phyloP scores from a whole-genome alignment of 1,140 invertebrate species.

The Drosophila sp. region DNA sequence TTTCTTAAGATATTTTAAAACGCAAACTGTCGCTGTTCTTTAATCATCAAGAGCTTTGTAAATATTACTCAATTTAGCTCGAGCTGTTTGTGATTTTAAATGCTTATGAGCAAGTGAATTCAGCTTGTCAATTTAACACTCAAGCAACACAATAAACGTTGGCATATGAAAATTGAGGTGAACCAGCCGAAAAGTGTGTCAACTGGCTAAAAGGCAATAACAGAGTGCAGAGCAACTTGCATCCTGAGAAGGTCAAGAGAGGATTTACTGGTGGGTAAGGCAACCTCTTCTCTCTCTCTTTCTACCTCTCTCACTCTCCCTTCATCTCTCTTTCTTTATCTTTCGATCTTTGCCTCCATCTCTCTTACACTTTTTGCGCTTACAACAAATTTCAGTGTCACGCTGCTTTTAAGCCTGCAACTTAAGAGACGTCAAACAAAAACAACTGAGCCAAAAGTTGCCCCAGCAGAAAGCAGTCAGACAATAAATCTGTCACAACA shows the following conservation, averaged over 20 bases:
- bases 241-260: constrained; percentile 62
- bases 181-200: constrained; percentile 58
- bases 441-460: constrained; percentile 38
- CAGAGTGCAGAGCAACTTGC: constrained; percentile 19
- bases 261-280: constrained; percentile 28
- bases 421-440: constrained; percentile 42
- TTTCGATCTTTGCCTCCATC: constrained; percentile 8
- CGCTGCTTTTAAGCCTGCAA: constrained; percentile 43
- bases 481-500: constrained; percentile 59
- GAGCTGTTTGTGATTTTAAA: constrained; percentile 5
- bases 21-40: too few relatives aligned
- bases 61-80: neutral
- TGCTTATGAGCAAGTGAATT: neutral
- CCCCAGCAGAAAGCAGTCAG: constrained; percentile 24
- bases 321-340: neutral
- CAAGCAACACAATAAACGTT: constrained; percentile 4
- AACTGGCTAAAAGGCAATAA: constrained; percentile 41
- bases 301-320: neutral
- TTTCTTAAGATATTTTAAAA: too few relatives aligned
- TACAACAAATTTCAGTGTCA: constrained; percentile 67
- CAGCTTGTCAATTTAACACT: constrained; percentile 20
- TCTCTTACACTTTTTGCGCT: constrained; percentile 6
- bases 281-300: constrained; percentile 15
- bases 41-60: neutral
- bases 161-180: constrained; percentile 52